Conservation (phyloP, 2,113 vertebrate genomes). For the Capreolus pygargus region DNA sequence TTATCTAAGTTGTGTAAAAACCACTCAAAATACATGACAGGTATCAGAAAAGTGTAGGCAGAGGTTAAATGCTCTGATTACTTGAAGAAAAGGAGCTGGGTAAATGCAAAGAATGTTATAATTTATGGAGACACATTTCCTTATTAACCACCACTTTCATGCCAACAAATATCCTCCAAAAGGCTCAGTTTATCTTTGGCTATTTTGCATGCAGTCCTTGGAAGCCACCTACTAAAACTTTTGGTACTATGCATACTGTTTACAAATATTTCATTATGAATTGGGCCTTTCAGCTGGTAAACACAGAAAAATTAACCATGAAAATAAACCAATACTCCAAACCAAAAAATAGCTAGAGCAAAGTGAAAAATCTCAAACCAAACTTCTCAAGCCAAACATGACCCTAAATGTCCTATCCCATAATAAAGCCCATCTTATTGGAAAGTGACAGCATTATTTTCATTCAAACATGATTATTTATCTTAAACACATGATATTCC, state of each 20-base stretch:
- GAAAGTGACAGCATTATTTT: slow-evolving; percentile 64
- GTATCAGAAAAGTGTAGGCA: not conserved
- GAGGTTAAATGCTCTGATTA: not conserved
- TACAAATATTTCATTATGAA: slow-evolving; percentile 42
- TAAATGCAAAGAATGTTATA: not conserved
- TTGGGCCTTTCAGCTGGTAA: slow-evolving; percentile 46
- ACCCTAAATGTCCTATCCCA: slow-evolving; percentile 43
- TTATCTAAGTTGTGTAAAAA: not conserved
- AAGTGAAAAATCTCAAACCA: slow-evolving; percentile 62
- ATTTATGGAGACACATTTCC: not conserved
- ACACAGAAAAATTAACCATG: not conserved
- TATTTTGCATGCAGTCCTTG: not conserved
- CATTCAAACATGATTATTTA: slow-evolving; percentile 37
- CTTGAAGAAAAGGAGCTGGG: not conserved
- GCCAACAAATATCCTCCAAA: not conserved
- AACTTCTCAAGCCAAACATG: slow-evolving; percentile 52
- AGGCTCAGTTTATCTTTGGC: not conserved
- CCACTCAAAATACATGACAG: not conserved
- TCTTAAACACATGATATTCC: not conserved
- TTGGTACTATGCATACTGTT: not conserved
- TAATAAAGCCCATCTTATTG: not conserved
- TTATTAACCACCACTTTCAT: not conserved
- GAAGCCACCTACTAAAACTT: not conserved
- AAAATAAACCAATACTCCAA: slow-evolving; percentile 35
- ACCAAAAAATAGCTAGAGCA: slow-evolving; percentile 46